Conservation (phyloP, 2,113 vertebrate genomes). For the Etheostoma spectabile region DNA sequence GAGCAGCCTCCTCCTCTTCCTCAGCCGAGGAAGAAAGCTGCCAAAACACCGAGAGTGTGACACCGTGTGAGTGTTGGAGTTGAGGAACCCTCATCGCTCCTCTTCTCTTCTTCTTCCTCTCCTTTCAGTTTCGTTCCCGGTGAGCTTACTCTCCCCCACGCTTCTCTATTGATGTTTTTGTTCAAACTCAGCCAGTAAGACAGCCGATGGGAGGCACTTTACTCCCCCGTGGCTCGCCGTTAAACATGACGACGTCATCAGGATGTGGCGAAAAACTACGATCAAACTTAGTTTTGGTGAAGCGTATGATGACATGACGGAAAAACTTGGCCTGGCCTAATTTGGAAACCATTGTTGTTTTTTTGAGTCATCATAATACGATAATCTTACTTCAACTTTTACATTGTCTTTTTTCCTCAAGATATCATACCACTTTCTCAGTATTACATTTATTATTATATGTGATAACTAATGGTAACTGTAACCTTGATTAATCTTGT, state of each 20-base stretch:
- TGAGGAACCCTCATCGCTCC: background rate
- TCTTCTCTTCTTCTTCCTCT: no score
- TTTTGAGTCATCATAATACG: no score
- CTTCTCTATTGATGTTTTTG: background rate
- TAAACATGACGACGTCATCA: background rate
- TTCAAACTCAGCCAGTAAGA: background rate
- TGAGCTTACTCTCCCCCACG: no score
- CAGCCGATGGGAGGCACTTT: background rate
- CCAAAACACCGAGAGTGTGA: slow-evolving; percentile 9
- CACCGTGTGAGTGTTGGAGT: background rate
- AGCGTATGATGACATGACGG: background rate
- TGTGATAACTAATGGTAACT: background rate
- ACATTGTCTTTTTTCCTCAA: background rate
- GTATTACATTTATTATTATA: background rate
- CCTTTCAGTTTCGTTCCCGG: background rate
- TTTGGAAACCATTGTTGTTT: no score
- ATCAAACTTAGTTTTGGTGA: background rate
- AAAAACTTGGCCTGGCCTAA: fast-evolving
- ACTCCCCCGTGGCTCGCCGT: background rate
- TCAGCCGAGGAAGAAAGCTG: slow-evolving; percentile 73
- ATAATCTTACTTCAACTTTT: no score
- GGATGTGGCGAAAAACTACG: background rate
- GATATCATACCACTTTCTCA: background rate
- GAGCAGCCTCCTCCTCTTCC: slow-evolving; percentile 79
- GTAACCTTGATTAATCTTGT: background rate